Conservation (phyloP, 2,113 vertebrate genomes). For the Psettodes erumei region DNA sequence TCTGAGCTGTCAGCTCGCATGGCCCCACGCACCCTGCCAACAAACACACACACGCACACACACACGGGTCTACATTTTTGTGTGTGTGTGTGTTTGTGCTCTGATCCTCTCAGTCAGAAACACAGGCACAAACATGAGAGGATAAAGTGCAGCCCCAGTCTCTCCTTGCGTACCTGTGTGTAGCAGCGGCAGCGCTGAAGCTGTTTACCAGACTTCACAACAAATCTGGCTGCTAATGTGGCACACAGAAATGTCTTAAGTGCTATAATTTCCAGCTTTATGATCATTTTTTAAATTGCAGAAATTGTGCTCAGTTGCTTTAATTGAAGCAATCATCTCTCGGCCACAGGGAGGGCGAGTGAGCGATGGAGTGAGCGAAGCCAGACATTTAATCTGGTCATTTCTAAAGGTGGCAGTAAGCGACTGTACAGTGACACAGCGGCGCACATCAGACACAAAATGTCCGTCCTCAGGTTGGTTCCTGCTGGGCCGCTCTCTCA, state of each 20-base stretch:
- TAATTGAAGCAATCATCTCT: conserved; percentile 45
- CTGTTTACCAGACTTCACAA: conserved; percentile 35
- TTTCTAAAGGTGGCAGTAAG: conserved; percentile 60
- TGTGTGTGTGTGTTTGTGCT: conserved; percentile 31
- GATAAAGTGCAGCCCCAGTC: conserved; percentile 4
- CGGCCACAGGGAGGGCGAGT: conserved; percentile 18
- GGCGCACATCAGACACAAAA: conserved; percentile 75
- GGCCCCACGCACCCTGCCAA: conserved; percentile 48
- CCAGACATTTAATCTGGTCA: conserved; percentile 63
- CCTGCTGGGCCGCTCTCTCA: conserved; percentile 74
- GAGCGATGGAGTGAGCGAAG: conserved; percentile 26
- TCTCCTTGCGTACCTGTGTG: conserved; percentile 13
- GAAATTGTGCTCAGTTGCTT: conserved; percentile 22
- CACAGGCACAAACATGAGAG: conserved; percentile 16
- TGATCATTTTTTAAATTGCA: conserved; percentile 25
- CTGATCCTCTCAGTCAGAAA: conserved; percentile 25
- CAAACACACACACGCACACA: conserved; percentile 27
- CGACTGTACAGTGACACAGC: conserved; percentile 50
- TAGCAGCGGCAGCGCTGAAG: background rate
- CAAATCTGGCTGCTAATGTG: conserved; percentile 28
- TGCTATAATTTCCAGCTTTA: conserved; percentile 28
- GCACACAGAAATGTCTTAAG: conserved; percentile 3
- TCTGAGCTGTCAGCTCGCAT: conserved; percentile 71
- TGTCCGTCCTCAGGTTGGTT: conserved; percentile 76
- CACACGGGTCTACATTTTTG: conserved; percentile 27